phyloP scores from a whole-genome alignment of 53 echinoderm and acorn worm genomes.

The Temnopleurus reevesii region DNA sequence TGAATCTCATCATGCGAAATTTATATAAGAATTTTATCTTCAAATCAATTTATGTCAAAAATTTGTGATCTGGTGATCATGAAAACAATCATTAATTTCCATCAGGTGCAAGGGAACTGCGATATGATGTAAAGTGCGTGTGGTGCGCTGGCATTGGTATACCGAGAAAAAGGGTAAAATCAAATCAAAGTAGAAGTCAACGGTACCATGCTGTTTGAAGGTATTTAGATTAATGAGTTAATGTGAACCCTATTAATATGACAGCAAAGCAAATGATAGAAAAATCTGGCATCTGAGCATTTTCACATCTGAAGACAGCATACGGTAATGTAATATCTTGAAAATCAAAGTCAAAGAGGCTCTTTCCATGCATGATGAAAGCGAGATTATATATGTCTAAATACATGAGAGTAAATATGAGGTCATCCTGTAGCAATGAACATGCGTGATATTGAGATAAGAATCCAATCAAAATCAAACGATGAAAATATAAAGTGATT shows the following conservation, averaged over 20 bases:
- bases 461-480: constrained; percentile 9
- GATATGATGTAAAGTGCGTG: background rate
- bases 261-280: constrained; percentile 4
- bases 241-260: background rate
- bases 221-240: background rate
- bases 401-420: background rate
- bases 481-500: constrained; percentile 4
- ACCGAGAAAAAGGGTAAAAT: too few species aligned
- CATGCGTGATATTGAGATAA: constrained; percentile 29
- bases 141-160: too few species aligned
- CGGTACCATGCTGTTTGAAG: background rate
- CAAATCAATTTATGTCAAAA: too few species aligned
- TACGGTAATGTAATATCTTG: background rate
- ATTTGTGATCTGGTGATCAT: background rate
- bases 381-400: constrained; percentile 19
- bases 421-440: background rate
- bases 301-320: background rate
- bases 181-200: too few species aligned
- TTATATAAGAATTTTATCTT: too few species aligned
- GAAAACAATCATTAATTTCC: background rate
- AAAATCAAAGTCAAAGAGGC: background rate
- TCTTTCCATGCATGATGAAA: constrained; percentile 15
- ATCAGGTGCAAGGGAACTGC: background rate
- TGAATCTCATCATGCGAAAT: too few species aligned
- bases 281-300: background rate